Evolutionary conservation across 2,797 vertebrate species (phyloP).

Genomic region (Meda fulgida): DNA sequence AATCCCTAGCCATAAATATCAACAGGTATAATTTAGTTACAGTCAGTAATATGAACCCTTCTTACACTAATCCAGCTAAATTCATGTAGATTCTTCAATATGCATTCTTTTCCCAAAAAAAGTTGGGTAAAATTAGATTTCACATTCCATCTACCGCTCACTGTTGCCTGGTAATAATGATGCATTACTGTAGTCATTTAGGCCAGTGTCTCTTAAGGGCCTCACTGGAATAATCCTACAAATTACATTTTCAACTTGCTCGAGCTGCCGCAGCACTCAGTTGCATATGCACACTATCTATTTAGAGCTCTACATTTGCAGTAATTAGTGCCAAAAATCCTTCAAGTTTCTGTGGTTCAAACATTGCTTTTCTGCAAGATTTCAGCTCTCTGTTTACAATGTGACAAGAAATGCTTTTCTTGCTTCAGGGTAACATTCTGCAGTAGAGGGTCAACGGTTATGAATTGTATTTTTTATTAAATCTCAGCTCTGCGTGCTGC

Average conservation of each 20-base stretch:
- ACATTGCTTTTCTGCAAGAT: background rate
- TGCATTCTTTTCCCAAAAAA: slow-evolving; percentile 21
- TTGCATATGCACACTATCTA: slow-evolving; percentile 1
- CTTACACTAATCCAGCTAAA: slow-evolving; percentile 32
- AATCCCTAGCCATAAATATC: background rate
- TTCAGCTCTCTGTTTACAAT: background rate
- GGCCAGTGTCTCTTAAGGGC: slow-evolving; percentile 29
- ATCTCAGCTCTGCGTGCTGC: background rate
- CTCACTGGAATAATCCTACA: slow-evolving; percentile 28
- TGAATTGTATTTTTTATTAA: slow-evolving; percentile 26
- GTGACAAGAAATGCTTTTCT: background rate
- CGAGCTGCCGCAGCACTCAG: background rate
- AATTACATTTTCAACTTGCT: slow-evolving; percentile 41
- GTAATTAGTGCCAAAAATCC: slow-evolving; percentile 7
- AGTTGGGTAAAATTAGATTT: slow-evolving; percentile 34
- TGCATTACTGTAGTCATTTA: slow-evolving; percentile 40
- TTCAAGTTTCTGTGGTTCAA: background rate
- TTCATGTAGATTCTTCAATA: slow-evolving; percentile 12
- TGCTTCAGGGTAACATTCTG: slow-evolving; percentile 1
- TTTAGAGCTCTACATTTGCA: background rate
- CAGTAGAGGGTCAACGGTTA: background rate
- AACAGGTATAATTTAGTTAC: background rate
- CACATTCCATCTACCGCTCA: slow-evolving; percentile 13
- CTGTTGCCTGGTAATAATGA: slow-evolving; percentile 45
- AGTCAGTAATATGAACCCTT: background rate